A percentile compares a stretch with the other conserved stretches of the same genome.
Evolutionary conservation across 2,797 vertebrate genomes (phyloP).

Genomic region (Spheniscus humboldti): DNA sequence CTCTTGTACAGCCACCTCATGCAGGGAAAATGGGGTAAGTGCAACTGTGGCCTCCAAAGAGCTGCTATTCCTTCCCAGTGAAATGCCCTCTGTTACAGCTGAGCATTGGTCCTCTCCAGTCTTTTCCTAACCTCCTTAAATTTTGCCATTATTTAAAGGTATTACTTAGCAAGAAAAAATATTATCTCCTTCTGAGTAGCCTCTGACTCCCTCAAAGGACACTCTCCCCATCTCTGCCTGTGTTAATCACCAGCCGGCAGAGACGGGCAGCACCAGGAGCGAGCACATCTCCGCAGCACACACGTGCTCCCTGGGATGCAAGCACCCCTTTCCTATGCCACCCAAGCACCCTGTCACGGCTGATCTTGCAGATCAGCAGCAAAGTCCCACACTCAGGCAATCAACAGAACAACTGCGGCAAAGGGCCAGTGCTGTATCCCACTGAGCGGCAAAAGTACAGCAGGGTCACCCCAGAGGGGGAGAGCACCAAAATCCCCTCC

Average conservation of each 20-base stretch:
- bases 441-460: rapidly evolving
- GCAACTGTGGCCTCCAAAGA: neutral
- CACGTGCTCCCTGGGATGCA: rapidly evolving
- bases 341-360: rapidly evolving
- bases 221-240: neutral
- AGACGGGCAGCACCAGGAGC: neutral
- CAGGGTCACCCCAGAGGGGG: neutral
- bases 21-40: neutral
- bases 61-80: neutral
- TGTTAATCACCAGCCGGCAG: neutral
- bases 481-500: neutral
- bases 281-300: rapidly evolving
- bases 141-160: neutral
- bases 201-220: neutral
- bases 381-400: too few species aligned
- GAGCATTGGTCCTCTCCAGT: neutral
- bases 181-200: neutral
- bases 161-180: neutral
- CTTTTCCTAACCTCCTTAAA: neutral
- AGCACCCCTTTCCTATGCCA: rapidly evolving
- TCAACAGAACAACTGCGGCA: rapidly evolving
- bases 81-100: rapidly evolving
- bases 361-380: rapidly evolving
- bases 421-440: rapidly evolving
- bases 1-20: neutral